phyloP scores from a whole-genome alignment of 2,797 vertebrate species.

The Aulostomus chinensis region DNA sequence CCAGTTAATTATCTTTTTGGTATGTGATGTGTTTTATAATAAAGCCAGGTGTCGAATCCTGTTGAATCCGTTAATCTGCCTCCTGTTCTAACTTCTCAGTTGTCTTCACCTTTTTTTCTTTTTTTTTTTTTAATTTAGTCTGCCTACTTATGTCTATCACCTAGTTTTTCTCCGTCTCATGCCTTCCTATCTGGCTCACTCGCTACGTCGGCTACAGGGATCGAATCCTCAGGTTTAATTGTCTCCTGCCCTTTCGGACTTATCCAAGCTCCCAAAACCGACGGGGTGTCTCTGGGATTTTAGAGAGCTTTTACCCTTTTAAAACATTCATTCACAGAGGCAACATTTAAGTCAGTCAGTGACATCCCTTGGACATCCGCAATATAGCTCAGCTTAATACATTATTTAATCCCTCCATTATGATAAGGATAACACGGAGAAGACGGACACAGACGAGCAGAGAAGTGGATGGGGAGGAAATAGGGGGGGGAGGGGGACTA shows the following conservation, averaged over 20 bases:
- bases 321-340: constrained; percentile 43
- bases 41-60: too few relatives aligned
- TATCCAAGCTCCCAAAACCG: constrained; percentile 23
- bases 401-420: constrained; percentile 57
- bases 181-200: too few relatives aligned
- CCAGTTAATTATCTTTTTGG: too few relatives aligned
- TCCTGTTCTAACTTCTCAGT: constrained; percentile 2
- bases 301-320: constrained; percentile 31
- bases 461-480: not conserved
- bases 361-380: constrained; percentile 34
- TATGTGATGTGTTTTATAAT: too few relatives aligned
- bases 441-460: constrained; percentile 3
- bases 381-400: constrained; percentile 40
- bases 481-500: not conserved
- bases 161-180: not conserved
- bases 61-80: too few relatives aligned
- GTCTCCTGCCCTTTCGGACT: constrained; percentile 40
- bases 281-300: constrained; percentile 37
- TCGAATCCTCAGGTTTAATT: constrained; percentile 57
- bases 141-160: not conserved
- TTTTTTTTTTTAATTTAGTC: too few relatives aligned
- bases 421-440: constrained; percentile 40
- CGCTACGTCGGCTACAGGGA: constrained; percentile 20
- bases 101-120: too few relatives aligned
- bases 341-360: constrained; percentile 32